Conservation (phyloP, 2,888 invertebrate species). For the Phalangium opilio region DNA sequence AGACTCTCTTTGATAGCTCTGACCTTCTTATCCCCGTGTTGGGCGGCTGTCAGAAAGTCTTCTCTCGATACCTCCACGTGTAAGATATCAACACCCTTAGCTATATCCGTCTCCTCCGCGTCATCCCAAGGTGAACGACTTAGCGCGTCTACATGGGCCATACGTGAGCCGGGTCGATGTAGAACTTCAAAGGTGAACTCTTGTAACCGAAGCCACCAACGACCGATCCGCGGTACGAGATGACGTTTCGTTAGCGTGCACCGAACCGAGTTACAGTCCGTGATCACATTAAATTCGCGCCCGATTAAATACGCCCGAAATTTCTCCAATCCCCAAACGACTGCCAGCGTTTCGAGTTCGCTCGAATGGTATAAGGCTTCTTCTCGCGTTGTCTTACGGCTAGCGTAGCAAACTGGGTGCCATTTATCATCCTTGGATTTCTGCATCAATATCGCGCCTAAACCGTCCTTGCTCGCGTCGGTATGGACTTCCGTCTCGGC, state of each 20-base stretch:
- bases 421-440: background rate
- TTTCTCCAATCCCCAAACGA: slow-evolving; percentile 6
- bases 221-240: background rate
- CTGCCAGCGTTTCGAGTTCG: slow-evolving; percentile 4
- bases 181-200: slow-evolving; percentile 6
- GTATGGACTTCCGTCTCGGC: slow-evolving; percentile 4
- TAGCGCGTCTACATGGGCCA: slow-evolving; percentile 8
- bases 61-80: no score
- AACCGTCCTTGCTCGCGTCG: slow-evolving; percentile 4
- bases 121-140: background rate
- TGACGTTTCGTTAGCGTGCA: slow-evolving; percentile 1
- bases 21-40: no score
- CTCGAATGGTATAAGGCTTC: slow-evolving; percentile 3
- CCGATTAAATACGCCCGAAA: slow-evolving; percentile 2
- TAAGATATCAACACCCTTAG: no score
- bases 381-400: background rate
- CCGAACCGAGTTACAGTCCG: background rate
- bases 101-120: no score
- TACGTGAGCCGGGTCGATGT: slow-evolving; percentile 3
- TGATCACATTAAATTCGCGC: slow-evolving; percentile 2
- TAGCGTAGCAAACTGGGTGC: slow-evolving; percentile 1
- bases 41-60: no score
- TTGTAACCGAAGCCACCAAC: slow-evolving; percentile 2
- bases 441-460: slow-evolving; percentile 5
- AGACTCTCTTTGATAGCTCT: no score